Base-by-base conservation (phyloP, 1,140 invertebrate species). In the Brachionus rubens region DNA sequence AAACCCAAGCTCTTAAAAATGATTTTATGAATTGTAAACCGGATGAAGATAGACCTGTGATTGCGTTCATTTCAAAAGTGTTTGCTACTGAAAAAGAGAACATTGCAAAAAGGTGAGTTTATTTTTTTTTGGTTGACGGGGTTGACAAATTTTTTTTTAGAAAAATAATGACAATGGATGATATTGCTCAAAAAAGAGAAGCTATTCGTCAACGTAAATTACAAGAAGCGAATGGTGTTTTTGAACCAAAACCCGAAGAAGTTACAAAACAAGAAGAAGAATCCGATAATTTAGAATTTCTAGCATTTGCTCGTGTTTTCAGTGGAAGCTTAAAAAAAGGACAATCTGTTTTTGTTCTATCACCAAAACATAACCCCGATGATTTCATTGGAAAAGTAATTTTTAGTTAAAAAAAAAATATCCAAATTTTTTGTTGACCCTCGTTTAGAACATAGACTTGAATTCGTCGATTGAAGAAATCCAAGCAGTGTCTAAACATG, bases 21-120 rank as follows among this genome's bases (percentile, higher is more conserved):
- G 59, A 65, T 78, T 94, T 95, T 82, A 79, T 90, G 43, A 84
- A 86, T 30, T 94, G 93, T 84, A 87, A 88, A 82, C 85, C 88
- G 14, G 86, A 86, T 28, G 80, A 80, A 7, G 79, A 90, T 76
- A 88, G 87, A 76, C 91, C 92, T 77, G 85, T 92, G 10, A 91
- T 98, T 81, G 89, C 92, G 56, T 98, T 93, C 85, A 89, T 98
- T 76, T 97, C 95, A 3, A 98, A 98, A 88, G 94, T 95, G 91
- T 91, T 93, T 86, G 88, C 90, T 75, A 83, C 75, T 80, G 78
- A 79, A 79, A 80, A 76, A 82, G 80, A 83, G 83, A 79, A 52
- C 26, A 72, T 72, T 30, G 46, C 50, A 16, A 54, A 50, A 48
- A 72, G 41, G 68, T 72, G 28, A 12, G 2, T 33, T 50, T 12